Evolutionary conservation across 2,888 invertebrate species (phyloP), one percentile per base, ranked within the genome.

Genomic region (Drosophila conformis): DNA sequence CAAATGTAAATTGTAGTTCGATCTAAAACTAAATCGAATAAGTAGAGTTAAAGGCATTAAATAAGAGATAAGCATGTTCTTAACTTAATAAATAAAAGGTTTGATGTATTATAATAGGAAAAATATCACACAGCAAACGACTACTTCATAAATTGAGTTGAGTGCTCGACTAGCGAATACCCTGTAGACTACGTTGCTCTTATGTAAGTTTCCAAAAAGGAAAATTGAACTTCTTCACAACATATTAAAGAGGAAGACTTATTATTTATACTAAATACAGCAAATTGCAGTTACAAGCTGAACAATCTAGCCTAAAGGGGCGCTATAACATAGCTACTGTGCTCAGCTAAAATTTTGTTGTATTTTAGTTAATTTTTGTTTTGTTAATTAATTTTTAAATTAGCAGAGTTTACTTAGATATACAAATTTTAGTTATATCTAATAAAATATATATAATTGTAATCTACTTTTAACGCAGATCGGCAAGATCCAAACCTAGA

Each of bases 11-110:
- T 13, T 6, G 31, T n/a, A 10, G 8, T 10, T 46, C 25, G 25
- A 46, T 46, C 10, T 61, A n/a, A 36, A 29, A n/a, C 11, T n/a
- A 27, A 54, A 62, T 60, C 25, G 15, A 31, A 25, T 27, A 33
- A 49, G 31, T 15, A 27, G n/a, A n/a, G 51, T 51, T 31, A n/a
- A 51, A n/a, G 18, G 29, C 29, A 31, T 51, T n/a, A 51, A n/a
- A 7, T 18, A 31, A 5, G 18, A n/a, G 3, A 3, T 51, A 7
- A 25, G 8, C n/a, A 15, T 29, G 29, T 31, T 15, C 18, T 51
- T 11, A n/a, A 29, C 7, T 29, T 51, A 31, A 11, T 29, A 51
- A 6, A 29, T n/a, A 51, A 29, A 15, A 11, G n/a, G 11, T 5
- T 27, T 49, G 18, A 18, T 18, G 8, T 25, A 18, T 4, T 10